Percentiles rank a stretch among this genome's conserved stretches.
These are phyloP conservation scores for Dasysyrphus tricinctus DNA, from an alignment of 2,888 invertebrate species.

Conservation along the genomic window DNA sequence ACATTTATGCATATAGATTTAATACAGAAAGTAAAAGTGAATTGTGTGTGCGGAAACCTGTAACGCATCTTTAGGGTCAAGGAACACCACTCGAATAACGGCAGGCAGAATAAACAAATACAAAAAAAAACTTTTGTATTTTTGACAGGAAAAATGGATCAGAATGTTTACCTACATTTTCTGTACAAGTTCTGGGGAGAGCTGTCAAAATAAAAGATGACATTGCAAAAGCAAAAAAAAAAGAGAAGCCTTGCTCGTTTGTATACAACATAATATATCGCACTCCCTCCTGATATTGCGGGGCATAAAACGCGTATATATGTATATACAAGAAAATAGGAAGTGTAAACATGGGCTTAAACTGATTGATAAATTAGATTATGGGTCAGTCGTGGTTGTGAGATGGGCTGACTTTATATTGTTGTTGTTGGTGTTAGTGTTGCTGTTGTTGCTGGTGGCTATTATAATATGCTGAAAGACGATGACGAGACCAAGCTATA, in stretches of 20 bases:
- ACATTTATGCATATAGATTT: conserved; percentile 64
- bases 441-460: conserved; percentile 57
- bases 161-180: conserved; percentile 57
- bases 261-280: conserved; percentile 7
- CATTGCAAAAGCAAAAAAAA: conserved; percentile 65
- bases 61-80: conserved; percentile 75
- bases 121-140: conserved; percentile 20
- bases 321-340: conserved; percentile 60
- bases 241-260: conserved; percentile 36
- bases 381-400: conserved; percentile 67
- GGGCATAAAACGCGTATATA: conserved; percentile 34
- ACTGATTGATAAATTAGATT: conserved; percentile 76
- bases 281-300: conserved; percentile 38
- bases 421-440: background rate
- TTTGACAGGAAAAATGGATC: conserved; percentile 70
- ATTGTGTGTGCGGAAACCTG: conserved; percentile 74
- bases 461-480: conserved; percentile 42
- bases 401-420: conserved; percentile 48
- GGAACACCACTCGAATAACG: conserved; percentile 60
- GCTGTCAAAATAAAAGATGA: conserved; percentile 75
- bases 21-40: conserved; percentile 72
- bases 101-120: background rate
- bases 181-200: conserved; percentile 16
- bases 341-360: conserved; percentile 75
- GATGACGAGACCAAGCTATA: conserved; percentile 34